Conservation (phyloP, 1,140 invertebrate species). For the Diorhabda elongata region DNA sequence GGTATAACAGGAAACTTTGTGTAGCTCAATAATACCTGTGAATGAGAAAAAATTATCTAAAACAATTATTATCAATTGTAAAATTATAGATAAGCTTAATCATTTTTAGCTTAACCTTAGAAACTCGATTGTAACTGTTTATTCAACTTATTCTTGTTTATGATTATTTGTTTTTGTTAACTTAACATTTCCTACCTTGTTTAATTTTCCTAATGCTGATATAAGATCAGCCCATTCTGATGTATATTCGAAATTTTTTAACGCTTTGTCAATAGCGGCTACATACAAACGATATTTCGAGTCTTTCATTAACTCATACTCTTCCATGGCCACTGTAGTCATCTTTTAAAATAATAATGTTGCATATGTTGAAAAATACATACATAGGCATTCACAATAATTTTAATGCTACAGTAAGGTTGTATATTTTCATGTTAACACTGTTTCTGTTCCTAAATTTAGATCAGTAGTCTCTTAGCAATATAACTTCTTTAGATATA, state of each 20-base stretch:
- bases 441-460: constrained; percentile 9
- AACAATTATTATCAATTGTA: not conserved
- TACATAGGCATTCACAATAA: not conserved
- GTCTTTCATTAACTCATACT: constrained; percentile 70
- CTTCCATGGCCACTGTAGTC: constrained; percentile 54
- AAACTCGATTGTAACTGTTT: no score
- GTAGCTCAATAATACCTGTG: constrained; percentile 70
- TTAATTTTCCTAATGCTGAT: constrained; percentile 85
- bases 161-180: not conserved
- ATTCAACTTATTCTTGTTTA: no score
- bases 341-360: constrained; percentile 27
- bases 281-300: constrained; percentile 77
- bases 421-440: constrained; percentile 1
- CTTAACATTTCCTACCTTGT: constrained; percentile 64
- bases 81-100: not conserved
- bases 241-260: constrained; percentile 90
- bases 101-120: no score
- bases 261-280: constrained; percentile 78
- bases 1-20: constrained; percentile 87
- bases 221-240: constrained; percentile 96
- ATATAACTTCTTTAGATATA: no score
- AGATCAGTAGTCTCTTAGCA: constrained; percentile 1
- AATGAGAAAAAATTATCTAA: constrained; percentile 24
- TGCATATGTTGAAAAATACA: not conserved
- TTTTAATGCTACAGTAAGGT: not conserved